Evolutionary conservation across 2,888 invertebrate genomes (phyloP), one percentile per base, ranked within the genome.

Genomic region (Steromphala cineraria): DNA sequence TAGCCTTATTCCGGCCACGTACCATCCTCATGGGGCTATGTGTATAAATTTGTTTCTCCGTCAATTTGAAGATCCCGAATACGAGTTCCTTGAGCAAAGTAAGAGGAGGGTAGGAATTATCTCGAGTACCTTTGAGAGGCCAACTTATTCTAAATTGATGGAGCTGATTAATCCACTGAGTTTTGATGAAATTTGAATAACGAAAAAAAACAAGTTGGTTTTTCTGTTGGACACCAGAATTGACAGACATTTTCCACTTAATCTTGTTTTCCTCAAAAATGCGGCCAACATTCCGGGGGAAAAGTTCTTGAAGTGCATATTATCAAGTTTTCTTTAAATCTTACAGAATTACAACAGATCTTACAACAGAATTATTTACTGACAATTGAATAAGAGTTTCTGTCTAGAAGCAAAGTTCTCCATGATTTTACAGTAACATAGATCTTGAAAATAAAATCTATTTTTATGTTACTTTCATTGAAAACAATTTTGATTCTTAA

Each of bases 21-120:
- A 10, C 36, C 19, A n/a, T 28, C 36, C 78, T 62, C 53, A 52
- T 24, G 78, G 67, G 78, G 36, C 67, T 46, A 62, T 53, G 76
- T 55, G 53, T 77, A 53, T 77, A 77, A 77, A 77, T 77, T 77
- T 77, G 76, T 77, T 77, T 77, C 53, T 53, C 56, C 76, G 52
- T 55, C 76, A 56, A 77, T 77, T 53, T 56, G 28, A 62, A 31
- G 46, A 28, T 24, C 62, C 62, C 28, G 28, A 62, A 62, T 62
- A 62, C 62, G 62, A 62, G 62, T 24, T 62, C 62, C 62, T 62
- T 17, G 28, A 62, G 62, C 28, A 62, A 62, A 62, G 62, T 62
- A 28, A 28, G 28, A 62, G 62, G 62, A 28, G 62, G 62, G 28
- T 24, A 17, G 62, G 28, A 62, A 62, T 62, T 62, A 62, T 28